Percentiles rank a stretch among this genome's conserved stretches.
phyloP scores from a whole-genome alignment of 2,797 vertebrate species.

The Sitta carolinensis region DNA sequence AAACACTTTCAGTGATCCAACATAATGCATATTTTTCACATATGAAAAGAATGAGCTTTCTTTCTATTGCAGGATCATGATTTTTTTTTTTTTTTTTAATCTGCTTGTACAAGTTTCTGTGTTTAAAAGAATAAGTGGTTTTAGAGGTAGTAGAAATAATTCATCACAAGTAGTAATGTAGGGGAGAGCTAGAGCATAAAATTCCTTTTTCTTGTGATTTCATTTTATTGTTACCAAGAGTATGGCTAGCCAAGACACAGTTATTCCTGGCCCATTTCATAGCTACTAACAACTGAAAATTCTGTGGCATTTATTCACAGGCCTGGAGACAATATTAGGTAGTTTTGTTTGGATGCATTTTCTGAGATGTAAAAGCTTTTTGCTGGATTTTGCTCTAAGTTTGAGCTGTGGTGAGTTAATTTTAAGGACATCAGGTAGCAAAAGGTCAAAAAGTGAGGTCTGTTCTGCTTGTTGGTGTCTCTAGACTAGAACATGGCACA shows the following conservation, averaged over 20 bases:
- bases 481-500: neutral
- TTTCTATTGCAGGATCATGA: neutral
- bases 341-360: neutral
- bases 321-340: neutral
- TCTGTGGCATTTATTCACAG: neutral
- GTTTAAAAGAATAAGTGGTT: neutral
- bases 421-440: neutral
- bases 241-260: neutral
- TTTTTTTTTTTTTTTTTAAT: neutral
- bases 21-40: neutral
- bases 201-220: neutral
- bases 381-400: neutral
- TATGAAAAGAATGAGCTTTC: neutral
- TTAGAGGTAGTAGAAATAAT: neutral
- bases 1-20: neutral
- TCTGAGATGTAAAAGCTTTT: neutral
- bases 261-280: neutral
- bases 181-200: neutral
- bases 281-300: neutral
- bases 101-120: neutral
- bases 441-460: neutral
- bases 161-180: neutral
- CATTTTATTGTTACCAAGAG: neutral
- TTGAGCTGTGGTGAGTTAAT: neutral
- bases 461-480: neutral